These are phyloP conservation scores for Monochamus saltuarius DNA, from an alignment of 1,140 invertebrate species.

Conservation along the genomic window DNA sequence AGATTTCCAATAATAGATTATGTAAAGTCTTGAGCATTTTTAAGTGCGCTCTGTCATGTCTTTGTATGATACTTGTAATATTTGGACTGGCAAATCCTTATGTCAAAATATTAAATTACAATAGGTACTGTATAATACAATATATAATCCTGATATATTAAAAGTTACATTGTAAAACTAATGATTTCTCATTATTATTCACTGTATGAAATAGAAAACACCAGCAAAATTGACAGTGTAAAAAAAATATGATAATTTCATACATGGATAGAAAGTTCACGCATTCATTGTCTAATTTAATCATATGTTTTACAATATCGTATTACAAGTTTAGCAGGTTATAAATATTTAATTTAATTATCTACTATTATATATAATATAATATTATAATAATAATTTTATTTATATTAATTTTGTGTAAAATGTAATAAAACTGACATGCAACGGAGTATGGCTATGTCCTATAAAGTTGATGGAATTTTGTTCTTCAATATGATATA, in stretches of 20 bases:
- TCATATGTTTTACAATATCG: conserved; percentile 48
- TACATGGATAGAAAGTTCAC: conserved; percentile 45
- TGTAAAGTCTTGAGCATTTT: conserved; percentile 32
- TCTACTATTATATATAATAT: conserved; percentile 49
- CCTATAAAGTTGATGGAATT: conserved; percentile 32
- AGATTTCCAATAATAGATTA: conserved; percentile 38
- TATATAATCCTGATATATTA: conserved; percentile 38
- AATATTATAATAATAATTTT: conserved; percentile 48
- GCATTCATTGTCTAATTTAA: conserved; percentile 47
- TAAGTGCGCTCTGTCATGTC: conserved; percentile 33
- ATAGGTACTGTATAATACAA: conserved; percentile 35
- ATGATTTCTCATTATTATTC: conserved; percentile 26
- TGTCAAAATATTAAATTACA: conserved; percentile 27
- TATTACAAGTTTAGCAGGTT: conserved; percentile 49
- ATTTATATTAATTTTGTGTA: conserved; percentile 49
- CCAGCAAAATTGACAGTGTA: conserved; percentile 48
- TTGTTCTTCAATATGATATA: conserved; percentile 15
- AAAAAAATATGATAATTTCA: conserved; percentile 41
- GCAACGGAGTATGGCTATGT: conserved; percentile 48
- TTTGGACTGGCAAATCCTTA: conserved; percentile 28
- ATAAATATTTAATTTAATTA: conserved; percentile 48
- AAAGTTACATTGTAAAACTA: conserved; percentile 40
- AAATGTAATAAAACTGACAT: conserved; percentile 51
- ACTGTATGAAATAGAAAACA: conserved; percentile 41
- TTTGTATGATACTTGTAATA: conserved; percentile 17